phyloP scores from a whole-genome alignment of 2,113 vertebrate genomes.

The Phodopus roborovskii region DNA sequence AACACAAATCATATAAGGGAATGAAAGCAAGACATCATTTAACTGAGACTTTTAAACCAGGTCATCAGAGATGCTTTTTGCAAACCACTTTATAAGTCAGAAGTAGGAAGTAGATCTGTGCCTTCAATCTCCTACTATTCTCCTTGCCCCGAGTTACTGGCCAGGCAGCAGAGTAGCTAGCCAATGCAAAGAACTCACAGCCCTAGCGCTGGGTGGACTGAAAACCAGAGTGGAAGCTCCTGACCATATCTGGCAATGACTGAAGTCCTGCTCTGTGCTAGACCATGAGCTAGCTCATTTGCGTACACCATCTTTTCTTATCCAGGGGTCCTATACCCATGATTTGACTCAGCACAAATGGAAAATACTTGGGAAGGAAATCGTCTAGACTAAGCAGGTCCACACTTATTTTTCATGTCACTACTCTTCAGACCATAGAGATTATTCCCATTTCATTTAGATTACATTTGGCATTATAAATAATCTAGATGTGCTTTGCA shows the following conservation, averaged over 20 bases:
- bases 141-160: not conserved
- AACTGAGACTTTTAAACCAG: conserved; percentile 11
- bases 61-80: conserved; percentile 27
- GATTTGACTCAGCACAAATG: not conserved
- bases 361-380: not conserved
- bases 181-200: not conserved
- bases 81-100: not conserved
- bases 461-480: not conserved
- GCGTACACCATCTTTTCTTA: not conserved
- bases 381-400: not conserved
- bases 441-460: not conserved
- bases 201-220: not conserved
- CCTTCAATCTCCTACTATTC: conserved; percentile 4
- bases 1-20: conserved; percentile 48
- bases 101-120: not conserved
- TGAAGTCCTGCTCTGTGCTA: not conserved
- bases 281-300: not conserved
- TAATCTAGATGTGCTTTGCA: not conserved
- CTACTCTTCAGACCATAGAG: not conserved
- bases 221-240: not conserved
- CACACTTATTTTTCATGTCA: not conserved
- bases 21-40: conserved; percentile 37
- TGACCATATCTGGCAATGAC: not conserved
- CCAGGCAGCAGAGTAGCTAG: not conserved
- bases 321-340: not conserved